Base-by-base conservation (phyloP, 1,140 invertebrate genomes). In the Nasonia longicornis region DNA sequence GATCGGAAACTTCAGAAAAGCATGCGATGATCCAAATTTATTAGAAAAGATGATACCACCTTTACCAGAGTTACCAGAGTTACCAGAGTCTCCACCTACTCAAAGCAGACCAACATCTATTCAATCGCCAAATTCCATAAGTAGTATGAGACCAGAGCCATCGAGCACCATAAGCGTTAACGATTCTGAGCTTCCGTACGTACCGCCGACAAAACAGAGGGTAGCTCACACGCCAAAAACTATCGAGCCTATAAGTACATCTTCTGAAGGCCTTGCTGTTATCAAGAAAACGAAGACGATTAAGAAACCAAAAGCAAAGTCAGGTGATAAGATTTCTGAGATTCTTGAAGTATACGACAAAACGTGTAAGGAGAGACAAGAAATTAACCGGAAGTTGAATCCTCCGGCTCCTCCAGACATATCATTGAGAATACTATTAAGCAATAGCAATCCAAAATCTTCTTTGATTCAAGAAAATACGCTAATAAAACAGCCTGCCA, bases 151-250 rank as follows among this genome's bases (percentile, higher is more conserved):
- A 7, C 6, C 38, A 1, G 8, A 42, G 0, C 6, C 38, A 8
- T 42, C 38, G 38, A 42, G 7, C 38, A 42, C 10, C 7, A 42
- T 11, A 42, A 42, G 38, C 10, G 63, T 64, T 64, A 16, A 16
- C 11, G 64, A 67, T 48, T 0, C 20, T 26, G 29, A 12, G 12
- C 4, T 12, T 69, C n/a, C 14, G 22, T n/a, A 16, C 16, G 3
- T n/a, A 26, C 78, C 69, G 26, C 58, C 20, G 45, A 87, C 83
- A 74, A 87, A 83, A n/a, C 64, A 77, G 31, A 82, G 85, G 14
- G 86, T 86, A n/a, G 85, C 85, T 35, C 85, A 86, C 52, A 22
- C 42, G 29, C 82, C 85, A 14, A 87, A 87, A 81, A 52, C 0
- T 52, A 31, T 26, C 63, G 35, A 73, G 22, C 6, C 35, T 73